These are phyloP conservation scores for Actinia tenebrosa DNA, from an alignment of 64 coral and sea anemone genomes.

Conservation along the genomic window DNA sequence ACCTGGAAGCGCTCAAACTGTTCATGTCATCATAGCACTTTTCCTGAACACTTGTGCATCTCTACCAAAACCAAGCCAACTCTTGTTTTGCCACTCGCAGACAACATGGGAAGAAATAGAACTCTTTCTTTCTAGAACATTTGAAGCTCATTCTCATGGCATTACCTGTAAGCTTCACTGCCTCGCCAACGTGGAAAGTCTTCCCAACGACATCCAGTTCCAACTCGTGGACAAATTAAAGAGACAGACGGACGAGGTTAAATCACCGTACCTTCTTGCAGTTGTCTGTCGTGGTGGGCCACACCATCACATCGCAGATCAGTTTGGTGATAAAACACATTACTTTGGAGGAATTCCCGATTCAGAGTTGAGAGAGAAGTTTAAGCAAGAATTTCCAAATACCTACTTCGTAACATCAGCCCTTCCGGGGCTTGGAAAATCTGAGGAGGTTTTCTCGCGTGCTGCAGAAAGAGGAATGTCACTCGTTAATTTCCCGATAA, in stretches of 20 bases:
- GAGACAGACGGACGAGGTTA: neutral
- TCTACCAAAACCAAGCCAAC: constrained; percentile 73
- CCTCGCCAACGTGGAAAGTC: constrained; percentile 82
- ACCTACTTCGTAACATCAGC: constrained; percentile 68
- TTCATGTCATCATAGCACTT: constrained; percentile 74
- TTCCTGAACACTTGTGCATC: constrained; percentile 54
- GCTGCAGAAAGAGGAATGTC: constrained; percentile 49
- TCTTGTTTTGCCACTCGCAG: constrained; percentile 77
- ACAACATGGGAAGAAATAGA: constrained; percentile 87
- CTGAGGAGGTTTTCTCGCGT: constrained; percentile 55
- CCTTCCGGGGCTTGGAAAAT: constrained; percentile 88
- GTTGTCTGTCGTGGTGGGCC: constrained; percentile 82
- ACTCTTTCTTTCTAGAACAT: constrained; percentile 63
- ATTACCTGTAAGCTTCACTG: constrained; percentile 51
- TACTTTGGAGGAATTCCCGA: constrained; percentile 78
- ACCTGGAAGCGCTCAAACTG: constrained; percentile 58
- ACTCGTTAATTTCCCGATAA: constrained; percentile 68
- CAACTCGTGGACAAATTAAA: constrained; percentile 65
- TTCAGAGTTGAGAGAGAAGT: constrained; percentile 35
- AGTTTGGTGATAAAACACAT: constrained; percentile 56
- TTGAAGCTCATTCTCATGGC: constrained; percentile 38
- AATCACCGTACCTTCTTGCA: constrained; percentile 46
- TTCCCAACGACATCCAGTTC: constrained; percentile 88
- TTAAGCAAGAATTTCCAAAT: constrained; percentile 47
- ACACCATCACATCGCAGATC: constrained; percentile 88